phyloP scores from a whole-genome alignment of 2,113 vertebrate genomes.

The Sphyrna mokarran region DNA sequence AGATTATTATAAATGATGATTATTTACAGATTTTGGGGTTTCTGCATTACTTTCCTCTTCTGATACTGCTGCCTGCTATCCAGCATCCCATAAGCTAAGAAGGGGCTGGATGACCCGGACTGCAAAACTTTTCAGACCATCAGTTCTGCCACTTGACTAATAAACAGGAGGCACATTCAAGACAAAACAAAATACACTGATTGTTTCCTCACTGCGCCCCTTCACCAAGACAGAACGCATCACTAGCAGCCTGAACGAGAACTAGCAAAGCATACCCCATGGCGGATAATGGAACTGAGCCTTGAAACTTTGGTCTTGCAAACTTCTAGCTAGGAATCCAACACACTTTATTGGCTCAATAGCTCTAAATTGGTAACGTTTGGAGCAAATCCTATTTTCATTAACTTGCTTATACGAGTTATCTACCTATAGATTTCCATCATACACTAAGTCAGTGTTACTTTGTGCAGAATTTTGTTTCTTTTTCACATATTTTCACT shows the following conservation, averaged over 20 bases:
- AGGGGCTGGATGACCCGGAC: background rate
- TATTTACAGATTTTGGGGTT: background rate
- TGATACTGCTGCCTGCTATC: background rate
- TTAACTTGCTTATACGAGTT: background rate
- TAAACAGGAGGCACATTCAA: background rate
- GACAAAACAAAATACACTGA: background rate
- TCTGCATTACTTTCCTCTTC: background rate
- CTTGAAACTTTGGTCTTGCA: background rate
- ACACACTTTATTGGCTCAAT: background rate
- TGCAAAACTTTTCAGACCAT: background rate
- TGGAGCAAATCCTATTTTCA: constrained; percentile 18
- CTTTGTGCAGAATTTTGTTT: background rate
- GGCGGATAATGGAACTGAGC: background rate
- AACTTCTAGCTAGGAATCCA: background rate
- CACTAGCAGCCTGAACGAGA: background rate
- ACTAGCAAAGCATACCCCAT: background rate
- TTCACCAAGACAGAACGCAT: background rate
- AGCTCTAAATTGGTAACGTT: background rate
- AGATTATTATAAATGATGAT: background rate
- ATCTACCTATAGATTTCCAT: background rate
- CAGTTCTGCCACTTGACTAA: background rate
- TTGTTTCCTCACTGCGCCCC: background rate
- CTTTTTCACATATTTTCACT: background rate
- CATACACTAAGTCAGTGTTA: background rate
- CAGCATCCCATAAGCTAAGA: no score